phyloP scores from a whole-genome alignment of 2,113 vertebrate genomes.

The Xiphophorus couchianus region DNA sequence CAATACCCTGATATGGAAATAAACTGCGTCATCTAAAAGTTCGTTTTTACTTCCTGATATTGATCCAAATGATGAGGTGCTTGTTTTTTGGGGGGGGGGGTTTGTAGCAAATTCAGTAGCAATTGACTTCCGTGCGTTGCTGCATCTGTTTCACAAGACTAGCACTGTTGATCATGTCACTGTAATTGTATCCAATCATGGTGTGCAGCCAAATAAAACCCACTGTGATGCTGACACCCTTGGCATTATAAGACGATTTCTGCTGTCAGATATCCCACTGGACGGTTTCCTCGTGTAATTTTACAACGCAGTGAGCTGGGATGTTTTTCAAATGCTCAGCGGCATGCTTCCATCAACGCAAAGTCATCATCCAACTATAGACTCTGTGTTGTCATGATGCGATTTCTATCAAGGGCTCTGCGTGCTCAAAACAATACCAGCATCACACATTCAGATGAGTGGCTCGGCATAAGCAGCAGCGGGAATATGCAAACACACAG shows the following conservation, averaged over 20 bases:
- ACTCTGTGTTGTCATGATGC: constrained; percentile 2
- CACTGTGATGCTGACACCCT: neutral
- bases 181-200: constrained; percentile 3
- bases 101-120: constrained; percentile 15
- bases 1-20: neutral
- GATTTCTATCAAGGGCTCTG: constrained; percentile 14
- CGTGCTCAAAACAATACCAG: constrained; percentile 3
- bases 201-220: constrained; percentile 15
- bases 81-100: too few relatives aligned
- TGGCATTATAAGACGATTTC: constrained; percentile 13
- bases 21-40: neutral
- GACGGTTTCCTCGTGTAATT: neutral
- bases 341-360: neutral
- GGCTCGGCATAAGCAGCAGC: constrained; percentile 4
- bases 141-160: neutral
- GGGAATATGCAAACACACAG: constrained; percentile 1
- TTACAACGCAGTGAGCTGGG: neutral
- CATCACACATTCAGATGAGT: constrained; percentile 7
- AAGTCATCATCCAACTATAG: constrained; percentile 17
- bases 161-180: constrained; percentile 5
- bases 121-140: neutral
- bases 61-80: neutral
- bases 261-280: neutral
- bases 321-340: neutral
- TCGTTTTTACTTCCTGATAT: neutral